Evolutionary conservation across 2,797 vertebrate species (phyloP).

Genomic region (Mormyrops attenuatus): DNA sequence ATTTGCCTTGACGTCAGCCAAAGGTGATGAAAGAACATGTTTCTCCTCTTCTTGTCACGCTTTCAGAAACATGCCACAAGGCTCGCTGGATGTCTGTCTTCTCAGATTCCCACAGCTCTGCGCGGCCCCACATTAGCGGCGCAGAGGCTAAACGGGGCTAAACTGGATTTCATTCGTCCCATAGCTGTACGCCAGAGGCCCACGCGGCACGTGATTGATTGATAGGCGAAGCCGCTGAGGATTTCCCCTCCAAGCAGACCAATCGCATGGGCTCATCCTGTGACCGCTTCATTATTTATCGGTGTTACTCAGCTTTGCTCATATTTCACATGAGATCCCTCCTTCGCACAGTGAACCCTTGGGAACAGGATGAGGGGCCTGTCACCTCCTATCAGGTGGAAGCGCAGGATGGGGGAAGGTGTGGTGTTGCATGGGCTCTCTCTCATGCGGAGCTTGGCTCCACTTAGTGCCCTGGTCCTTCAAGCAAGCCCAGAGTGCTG

Average conservation of each 20-base stretch:
- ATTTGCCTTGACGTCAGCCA: not conserved
- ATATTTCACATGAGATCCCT: not conserved
- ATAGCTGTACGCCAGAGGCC: not conserved
- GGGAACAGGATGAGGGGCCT: not conserved
- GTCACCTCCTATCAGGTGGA: not conserved
- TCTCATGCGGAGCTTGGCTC: not conserved
- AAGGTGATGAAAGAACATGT: not conserved
- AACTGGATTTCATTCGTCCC: not conserved
- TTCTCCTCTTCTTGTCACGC: not conserved
- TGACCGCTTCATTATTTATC: constrained; percentile 1
- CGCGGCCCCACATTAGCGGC: not conserved
- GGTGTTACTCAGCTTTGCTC: not conserved
- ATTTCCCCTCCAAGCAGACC: not conserved
- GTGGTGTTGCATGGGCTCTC: not conserved
- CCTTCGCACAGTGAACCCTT: not conserved
- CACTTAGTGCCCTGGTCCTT: not conserved
- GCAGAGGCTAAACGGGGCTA: not conserved
- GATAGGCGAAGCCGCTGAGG: not conserved
- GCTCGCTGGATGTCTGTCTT: not conserved
- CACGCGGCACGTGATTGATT: not conserved
- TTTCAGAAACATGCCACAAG: not conserved
- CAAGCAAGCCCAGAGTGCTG: not conserved
- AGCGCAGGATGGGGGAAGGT: not conserved
- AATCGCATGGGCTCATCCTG: not conserved
- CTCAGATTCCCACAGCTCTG: not conserved